These are phyloP conservation scores for Limnothrissa miodon DNA, from an alignment of 2,113 vertebrate species.

Conservation along the genomic window DNA sequence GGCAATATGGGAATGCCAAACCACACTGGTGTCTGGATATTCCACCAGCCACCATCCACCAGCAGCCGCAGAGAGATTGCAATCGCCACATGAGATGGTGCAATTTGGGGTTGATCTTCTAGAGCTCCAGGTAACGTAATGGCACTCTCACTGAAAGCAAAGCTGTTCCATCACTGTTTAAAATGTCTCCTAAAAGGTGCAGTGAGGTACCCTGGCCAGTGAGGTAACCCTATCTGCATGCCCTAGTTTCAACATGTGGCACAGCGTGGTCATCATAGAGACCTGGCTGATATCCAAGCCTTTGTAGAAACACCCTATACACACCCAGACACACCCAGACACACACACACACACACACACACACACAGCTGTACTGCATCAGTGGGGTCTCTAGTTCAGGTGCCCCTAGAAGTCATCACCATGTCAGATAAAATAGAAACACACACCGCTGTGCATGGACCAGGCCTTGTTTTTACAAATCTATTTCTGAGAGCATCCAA, in stretches of 20 bases:
- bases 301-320: not conserved
- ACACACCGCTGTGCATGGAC: constrained; percentile 35
- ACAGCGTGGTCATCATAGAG: not conserved
- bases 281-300: constrained; percentile 4
- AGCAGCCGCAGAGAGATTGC: not conserved
- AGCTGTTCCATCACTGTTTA: not conserved
- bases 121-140: not conserved
- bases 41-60: not conserved
- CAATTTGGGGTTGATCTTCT: not conserved
- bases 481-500: constrained; percentile 36
- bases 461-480: constrained; percentile 40
- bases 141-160: not conserved
- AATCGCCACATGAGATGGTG: not conserved
- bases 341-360: not conserved
- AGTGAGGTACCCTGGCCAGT: not conserved
- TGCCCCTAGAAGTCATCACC: constrained; percentile 14
- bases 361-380: constrained; percentile 7
- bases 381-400: not conserved
- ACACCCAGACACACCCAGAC: not conserved
- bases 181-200: not conserved
- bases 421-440: constrained; percentile 52
- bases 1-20: not conserved
- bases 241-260: not conserved
- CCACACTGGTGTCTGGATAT: not conserved
- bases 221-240: not conserved